Evolutionary conservation across 2,888 invertebrate species (phyloP).

Genomic region (Ctenicera cuprea): DNA sequence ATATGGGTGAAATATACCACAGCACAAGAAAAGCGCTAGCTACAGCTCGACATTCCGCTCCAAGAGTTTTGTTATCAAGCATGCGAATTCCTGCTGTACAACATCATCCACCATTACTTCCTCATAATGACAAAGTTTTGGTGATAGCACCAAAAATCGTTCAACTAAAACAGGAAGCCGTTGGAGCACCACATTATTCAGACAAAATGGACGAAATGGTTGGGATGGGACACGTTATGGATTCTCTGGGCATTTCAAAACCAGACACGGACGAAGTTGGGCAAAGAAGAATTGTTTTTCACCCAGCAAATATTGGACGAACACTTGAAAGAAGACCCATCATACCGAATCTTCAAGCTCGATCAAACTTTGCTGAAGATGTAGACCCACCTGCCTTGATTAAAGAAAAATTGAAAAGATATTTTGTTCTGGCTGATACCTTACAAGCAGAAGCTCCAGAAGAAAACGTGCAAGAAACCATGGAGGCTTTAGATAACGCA

Average conservation of each 20-base stretch:
- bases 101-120: neutral
- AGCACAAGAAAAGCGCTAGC: constrained; percentile 65
- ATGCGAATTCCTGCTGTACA: constrained; percentile 57
- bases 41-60: constrained; percentile 61
- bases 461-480: constrained; percentile 38
- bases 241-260: constrained; percentile 67
- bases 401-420: neutral
- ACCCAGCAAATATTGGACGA: constrained; percentile 19
- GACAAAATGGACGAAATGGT: constrained; percentile 59
- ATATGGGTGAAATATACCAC: constrained; percentile 66
- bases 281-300: constrained; percentile 59
- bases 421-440: constrained; percentile 15
- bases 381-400: neutral
- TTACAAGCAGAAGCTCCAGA: neutral
- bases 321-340: neutral
- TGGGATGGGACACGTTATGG: constrained; percentile 65
- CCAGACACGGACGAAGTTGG: constrained; percentile 60
- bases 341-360: neutral
- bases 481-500: constrained; percentile 48
- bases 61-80: constrained; percentile 63
- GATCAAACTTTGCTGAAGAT: neutral
- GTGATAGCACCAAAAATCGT: constrained; percentile 53
- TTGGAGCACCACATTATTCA: constrained; percentile 19
- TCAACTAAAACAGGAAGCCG: constrained; percentile 14
- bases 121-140: constrained; percentile 47